Percentiles rank a stretch among this genome's conserved stretches.
Conservation (phyloP, 2,113 vertebrate genomes). For the Xenopus borealis region DNA sequence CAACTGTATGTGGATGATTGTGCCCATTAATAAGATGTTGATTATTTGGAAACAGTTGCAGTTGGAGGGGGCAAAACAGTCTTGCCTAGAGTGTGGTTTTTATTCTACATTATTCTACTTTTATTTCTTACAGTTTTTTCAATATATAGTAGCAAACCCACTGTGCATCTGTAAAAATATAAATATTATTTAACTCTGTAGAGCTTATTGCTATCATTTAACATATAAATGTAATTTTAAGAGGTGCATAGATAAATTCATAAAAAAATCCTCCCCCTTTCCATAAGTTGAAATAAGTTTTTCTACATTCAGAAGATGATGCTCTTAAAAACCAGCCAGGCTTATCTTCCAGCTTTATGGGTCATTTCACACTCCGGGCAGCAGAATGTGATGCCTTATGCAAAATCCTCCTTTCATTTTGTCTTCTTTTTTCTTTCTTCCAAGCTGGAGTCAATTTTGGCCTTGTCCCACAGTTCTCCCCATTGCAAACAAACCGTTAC, state of each 20-base stretch:
- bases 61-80: no score
- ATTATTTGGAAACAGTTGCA: no score
- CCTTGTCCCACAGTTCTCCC: constrained; percentile 7
- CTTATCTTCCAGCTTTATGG: constrained; percentile 29
- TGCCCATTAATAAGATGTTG: no score
- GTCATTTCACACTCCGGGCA: constrained; percentile 38
- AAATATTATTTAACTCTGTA: no score
- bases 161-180: no score
- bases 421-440: constrained; percentile 7
- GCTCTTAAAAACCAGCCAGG: constrained; percentile 17
- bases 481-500: constrained; percentile 22
- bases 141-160: no score
- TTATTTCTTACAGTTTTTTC: no score
- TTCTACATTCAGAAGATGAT: not conserved
- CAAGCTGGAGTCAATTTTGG: constrained; percentile 14
- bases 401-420: not conserved
- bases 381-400: not conserved
- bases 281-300: no score
- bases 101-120: no score
- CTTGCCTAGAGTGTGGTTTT: no score
- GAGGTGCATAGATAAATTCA: not conserved
- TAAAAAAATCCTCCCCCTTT: not conserved
- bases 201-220: no score
- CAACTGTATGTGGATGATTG: no score
- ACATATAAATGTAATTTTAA: not conserved